phyloP scores from a whole-genome alignment of 1,140 invertebrate species.

The Cydia pomonella region DNA sequence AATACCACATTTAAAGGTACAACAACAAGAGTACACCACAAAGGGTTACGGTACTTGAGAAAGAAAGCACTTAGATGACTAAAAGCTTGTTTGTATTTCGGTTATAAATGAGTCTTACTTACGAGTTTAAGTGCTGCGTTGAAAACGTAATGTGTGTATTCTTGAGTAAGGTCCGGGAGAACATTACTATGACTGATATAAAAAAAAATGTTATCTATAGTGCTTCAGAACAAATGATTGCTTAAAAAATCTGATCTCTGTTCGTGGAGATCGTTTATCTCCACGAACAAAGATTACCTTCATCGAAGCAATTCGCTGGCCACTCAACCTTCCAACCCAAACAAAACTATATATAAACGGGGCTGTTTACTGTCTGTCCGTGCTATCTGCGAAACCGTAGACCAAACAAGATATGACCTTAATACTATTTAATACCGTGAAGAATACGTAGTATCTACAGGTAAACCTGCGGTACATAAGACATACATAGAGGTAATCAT shows the following conservation, averaged over 20 bases:
- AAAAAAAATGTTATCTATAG: not conserved
- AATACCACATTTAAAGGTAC: slow-evolving; percentile 10
- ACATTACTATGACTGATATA: not conserved
- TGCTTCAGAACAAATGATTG: not conserved
- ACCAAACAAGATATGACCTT: slow-evolving; percentile 33
- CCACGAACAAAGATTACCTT: slow-evolving; percentile 31
- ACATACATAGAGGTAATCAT: not conserved
- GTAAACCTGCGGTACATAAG: not conserved
- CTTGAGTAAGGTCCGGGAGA: slow-evolving; percentile 8
- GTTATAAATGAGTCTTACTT: not conserved
- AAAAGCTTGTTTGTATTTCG: slow-evolving; percentile 18
- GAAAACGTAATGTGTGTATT: slow-evolving; percentile 1
- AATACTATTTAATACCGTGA: slow-evolving; percentile 21
- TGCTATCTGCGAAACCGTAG: slow-evolving; percentile 26
- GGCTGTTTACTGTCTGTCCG: slow-evolving; percentile 30
- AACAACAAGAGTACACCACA: slow-evolving; percentile 13
- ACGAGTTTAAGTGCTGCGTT: slow-evolving; percentile 14
- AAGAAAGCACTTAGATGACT: slow-evolving; percentile 27
- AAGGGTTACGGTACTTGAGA: slow-evolving; percentile 32
- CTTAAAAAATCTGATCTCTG: not conserved
- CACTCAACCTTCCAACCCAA: slow-evolving; percentile 26
- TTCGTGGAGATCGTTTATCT: too few species aligned
- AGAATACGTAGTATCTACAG: not conserved
- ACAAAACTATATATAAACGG: slow-evolving; percentile 33
- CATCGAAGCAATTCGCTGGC: slow-evolving; percentile 22